Conservation (phyloP, 2,113 vertebrate genomes). For the Oryzias woworae region DNA sequence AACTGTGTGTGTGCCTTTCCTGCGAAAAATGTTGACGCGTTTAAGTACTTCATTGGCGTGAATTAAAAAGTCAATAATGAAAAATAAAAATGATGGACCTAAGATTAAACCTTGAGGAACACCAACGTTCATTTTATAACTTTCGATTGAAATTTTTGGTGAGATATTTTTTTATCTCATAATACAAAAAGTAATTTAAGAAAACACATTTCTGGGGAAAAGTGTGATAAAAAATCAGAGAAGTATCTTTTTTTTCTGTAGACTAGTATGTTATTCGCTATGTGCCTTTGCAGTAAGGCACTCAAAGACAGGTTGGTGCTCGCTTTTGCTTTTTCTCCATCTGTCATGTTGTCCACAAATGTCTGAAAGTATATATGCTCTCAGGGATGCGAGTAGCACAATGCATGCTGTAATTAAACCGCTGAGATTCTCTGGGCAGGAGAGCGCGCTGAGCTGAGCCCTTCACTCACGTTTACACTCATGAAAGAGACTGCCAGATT, state of each 20-base stretch:
- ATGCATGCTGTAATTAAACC: conserved; percentile 65
- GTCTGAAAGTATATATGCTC: conserved; percentile 21
- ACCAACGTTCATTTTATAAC: no score
- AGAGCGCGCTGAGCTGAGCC: conserved; percentile 8
- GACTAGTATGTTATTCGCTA: conserved; percentile 17
- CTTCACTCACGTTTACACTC: conserved; percentile 23
- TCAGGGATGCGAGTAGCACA: conserved; percentile 9
- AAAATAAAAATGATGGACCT: no score
- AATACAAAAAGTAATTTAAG: conserved; percentile 20
- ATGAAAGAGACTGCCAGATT: conserved; percentile 42
- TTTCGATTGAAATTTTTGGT: no score
- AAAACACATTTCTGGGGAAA: not conserved
- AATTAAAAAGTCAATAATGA: no score
- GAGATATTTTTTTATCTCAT: no score
- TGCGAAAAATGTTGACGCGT: no score
- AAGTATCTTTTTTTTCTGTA: not conserved
- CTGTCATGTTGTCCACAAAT: conserved; percentile 40
- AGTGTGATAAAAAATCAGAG: not conserved
- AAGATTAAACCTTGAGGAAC: no score
- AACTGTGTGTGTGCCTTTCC: no score
- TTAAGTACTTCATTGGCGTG: no score
- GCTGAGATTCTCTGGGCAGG: conserved; percentile 38
- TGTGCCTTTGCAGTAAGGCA: conserved; percentile 26
- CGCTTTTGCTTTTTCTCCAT: conserved; percentile 42
- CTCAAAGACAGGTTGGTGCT: conserved; percentile 30